Evolutionary conservation across 2,113 vertebrate species (phyloP), one percentile per base, ranked within the genome.

Genomic region (Geococcyx californianus): DNA sequence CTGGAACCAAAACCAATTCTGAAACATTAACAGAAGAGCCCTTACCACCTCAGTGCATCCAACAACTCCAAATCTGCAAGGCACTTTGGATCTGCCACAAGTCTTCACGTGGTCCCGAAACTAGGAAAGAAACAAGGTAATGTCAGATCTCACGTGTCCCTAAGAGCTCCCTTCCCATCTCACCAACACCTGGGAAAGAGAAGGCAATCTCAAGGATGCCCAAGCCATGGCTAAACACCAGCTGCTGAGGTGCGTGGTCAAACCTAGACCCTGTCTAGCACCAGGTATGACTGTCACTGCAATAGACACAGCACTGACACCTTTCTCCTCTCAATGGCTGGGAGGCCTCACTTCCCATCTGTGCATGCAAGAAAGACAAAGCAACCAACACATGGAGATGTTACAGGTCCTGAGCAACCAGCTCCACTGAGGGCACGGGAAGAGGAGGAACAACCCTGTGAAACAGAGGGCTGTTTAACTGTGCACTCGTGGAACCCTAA

Each of bases 41-140:
- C 98, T 98, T 93, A 98, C 98, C 98, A 97, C 78, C 62, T 98
- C 97, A 3, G 95, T 93, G 88, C 99, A 99, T 95, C 99, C 99
- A 3, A 99, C 96, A 7, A 96, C 91, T 7, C 95, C 97, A 73
- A 99, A 99, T 5, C 98, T 98, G 92, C 99, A 99, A 3, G 98
- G 97, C 16, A 95, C 97, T 80, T 97, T 98, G 42, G 98, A 98
- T 90, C 98, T 98, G 75, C 97, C 97, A 13, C 99, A 99, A 0
- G 93, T 95, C 93, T 97, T 98, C 78, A 97, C 92, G 4, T 99
- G 99, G 40, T 99, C 99, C 78, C 93, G 98, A 52, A 99, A 99
- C 99, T 99, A 44, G 82, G 95, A 87, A 87, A 73, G n/a, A 28
- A 74, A 16, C 63, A 36, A 80, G 19, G 21, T 36, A 86, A 16